Conservation (phyloP, 2,113 vertebrate genomes). For the Ailuropoda melanoleuca region DNA sequence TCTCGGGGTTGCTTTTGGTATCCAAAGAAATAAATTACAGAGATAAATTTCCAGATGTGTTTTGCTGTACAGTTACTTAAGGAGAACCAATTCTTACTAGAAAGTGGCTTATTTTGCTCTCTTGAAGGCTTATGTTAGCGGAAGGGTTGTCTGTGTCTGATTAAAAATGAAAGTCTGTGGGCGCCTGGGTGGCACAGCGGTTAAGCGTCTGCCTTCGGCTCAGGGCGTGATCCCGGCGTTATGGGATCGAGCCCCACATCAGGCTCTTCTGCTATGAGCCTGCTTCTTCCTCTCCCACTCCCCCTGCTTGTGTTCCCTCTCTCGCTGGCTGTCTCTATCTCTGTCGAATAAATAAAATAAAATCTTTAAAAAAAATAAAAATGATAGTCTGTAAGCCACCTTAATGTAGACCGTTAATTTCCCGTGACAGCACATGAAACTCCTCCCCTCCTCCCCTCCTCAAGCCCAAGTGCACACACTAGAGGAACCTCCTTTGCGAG, state of each 20-base stretch:
- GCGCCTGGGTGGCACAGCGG: too few relatives aligned
- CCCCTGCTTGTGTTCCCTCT: too few relatives aligned
- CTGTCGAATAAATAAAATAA: too few relatives aligned
- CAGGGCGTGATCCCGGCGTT: too few relatives aligned
- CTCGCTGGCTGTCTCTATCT: too few relatives aligned
- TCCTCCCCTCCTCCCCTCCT: background rate
- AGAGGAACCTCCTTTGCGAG: background rate
- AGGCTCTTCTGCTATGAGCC: too few relatives aligned
- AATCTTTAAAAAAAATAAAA: too few relatives aligned
- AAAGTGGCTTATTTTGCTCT: slow-evolving; percentile 47
- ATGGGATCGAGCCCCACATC: too few relatives aligned
- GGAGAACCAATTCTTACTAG: background rate
- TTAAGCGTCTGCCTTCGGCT: too few relatives aligned
- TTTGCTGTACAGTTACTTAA: slow-evolving; percentile 33
- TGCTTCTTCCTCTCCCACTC: too few relatives aligned
- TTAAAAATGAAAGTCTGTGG: slow-evolving; percentile 82
- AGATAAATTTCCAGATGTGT: background rate
- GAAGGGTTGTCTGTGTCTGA: slow-evolving; percentile 79
- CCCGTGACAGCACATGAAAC: slow-evolving; percentile 74
- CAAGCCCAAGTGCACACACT: background rate
- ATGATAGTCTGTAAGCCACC: slow-evolving; percentile 83
- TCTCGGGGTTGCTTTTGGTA: slow-evolving; percentile 26
- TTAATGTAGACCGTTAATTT: slow-evolving; percentile 82
- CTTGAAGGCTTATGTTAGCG: slow-evolving; percentile 57
- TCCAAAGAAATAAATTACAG: background rate